Percentiles rank a stretch among this genome's conserved stretches.
Evolutionary conservation across 2,113 vertebrate species (phyloP).

Genomic region (Malurus melanocephalus): DNA sequence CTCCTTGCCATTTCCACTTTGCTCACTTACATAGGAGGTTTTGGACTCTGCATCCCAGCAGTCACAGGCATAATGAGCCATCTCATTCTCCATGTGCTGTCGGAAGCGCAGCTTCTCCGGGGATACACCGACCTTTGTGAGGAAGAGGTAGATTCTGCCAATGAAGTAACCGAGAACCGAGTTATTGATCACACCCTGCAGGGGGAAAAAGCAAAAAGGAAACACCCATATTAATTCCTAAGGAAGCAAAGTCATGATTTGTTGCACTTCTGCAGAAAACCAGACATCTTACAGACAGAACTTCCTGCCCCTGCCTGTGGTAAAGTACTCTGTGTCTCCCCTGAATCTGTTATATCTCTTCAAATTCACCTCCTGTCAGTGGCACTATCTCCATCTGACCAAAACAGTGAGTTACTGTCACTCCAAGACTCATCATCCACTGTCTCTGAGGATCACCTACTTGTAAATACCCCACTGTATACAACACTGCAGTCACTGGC

Average conservation of each 20-base stretch:
- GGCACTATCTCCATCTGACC: background rate
- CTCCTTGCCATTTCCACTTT: background rate
- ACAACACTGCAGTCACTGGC: background rate
- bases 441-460: background rate
- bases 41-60: constrained; percentile 98
- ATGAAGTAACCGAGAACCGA: constrained; percentile 97
- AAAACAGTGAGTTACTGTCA: background rate
- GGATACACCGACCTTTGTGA: constrained; percentile 89
- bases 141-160: constrained; percentile 97
- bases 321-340: background rate
- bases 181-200: constrained; percentile 95
- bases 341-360: background rate
- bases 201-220: background rate
- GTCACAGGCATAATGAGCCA: constrained; percentile 98
- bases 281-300: background rate
- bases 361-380: background rate
- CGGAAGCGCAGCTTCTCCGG: constrained; percentile 96
- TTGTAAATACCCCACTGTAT: background rate
- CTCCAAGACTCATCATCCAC: background rate
- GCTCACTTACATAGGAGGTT: constrained; percentile 90
- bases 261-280: background rate
- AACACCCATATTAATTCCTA: background rate
- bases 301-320: background rate
- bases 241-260: background rate
- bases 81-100: constrained; percentile 99